These are phyloP conservation scores for Plecturocebus donacophilus DNA, from an alignment of 2,113 vertebrate genomes.

Conservation along the genomic window DNA sequence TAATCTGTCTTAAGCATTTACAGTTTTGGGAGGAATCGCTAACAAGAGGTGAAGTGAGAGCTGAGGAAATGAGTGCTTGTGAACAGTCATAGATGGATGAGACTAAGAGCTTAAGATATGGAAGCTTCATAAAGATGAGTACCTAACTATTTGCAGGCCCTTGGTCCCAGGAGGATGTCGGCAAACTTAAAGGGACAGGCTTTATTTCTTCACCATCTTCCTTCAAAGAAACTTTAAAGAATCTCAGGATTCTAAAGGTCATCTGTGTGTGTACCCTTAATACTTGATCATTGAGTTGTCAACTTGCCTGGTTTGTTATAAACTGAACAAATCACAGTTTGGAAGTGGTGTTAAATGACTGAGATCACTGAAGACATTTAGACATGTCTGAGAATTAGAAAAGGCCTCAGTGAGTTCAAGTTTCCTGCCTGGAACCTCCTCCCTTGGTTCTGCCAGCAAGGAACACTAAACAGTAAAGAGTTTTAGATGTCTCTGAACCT, in stretches of 20 bases:
- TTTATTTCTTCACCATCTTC: not conserved
- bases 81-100: not conserved
- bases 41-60: not conserved
- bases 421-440: not conserved
- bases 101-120: not conserved
- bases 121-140: not conserved
- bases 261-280: not conserved
- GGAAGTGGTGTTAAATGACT: not conserved
- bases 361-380: not conserved
- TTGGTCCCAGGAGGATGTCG: too few relatives aligned
- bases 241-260: not conserved
- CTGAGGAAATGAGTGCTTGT: not conserved
- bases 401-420: not conserved
- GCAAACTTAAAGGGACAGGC: rapidly evolving
- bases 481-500: not conserved
- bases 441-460: not conserved
- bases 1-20: not conserved
- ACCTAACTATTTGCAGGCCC: not conserved
- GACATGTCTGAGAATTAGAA: not conserved
- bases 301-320: not conserved
- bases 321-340: not conserved
- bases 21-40: not conserved
- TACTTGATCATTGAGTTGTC: not conserved
- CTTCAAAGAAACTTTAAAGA: not conserved
- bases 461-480: not conserved